Evolutionary conservation across 2,797 vertebrate genomes (phyloP).

Genomic region (Syngnathus rostellatus): DNA sequence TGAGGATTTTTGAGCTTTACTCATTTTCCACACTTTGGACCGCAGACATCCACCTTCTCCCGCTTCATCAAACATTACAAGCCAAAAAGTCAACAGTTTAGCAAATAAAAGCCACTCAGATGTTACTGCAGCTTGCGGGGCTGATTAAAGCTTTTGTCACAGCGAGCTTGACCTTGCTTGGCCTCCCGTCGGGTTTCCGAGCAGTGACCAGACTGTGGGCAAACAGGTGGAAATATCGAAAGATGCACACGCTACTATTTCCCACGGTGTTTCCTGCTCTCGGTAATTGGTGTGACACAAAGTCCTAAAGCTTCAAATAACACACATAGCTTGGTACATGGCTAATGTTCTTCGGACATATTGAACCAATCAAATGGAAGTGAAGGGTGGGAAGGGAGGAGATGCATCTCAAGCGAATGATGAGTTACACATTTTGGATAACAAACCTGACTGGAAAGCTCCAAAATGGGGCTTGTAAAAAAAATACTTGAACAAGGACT

Average conservation of each 20-base stretch:
- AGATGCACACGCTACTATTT: not conserved
- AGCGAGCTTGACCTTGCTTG: slow-evolving; percentile 20
- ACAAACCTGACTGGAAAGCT: not conserved
- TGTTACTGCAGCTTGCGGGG: slow-evolving; percentile 6
- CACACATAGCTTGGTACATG: not conserved
- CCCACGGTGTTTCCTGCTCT: not conserved
- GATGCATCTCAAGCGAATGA: not conserved
- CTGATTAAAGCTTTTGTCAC: slow-evolving; percentile 11
- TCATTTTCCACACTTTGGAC: not conserved
- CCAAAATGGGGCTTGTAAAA: not conserved
- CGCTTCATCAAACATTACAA: not conserved
- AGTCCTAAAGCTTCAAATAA: not conserved
- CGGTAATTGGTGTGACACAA: not conserved
- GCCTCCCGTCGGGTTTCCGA: not conserved
- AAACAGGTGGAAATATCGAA: not conserved
- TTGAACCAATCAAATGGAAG: not conserved
- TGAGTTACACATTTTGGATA: slow-evolving; percentile 2
- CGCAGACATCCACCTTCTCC: not conserved
- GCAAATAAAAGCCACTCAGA: slow-evolving; percentile 7
- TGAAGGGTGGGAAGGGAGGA: not conserved
- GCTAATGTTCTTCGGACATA: not conserved
- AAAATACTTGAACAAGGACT: not conserved
- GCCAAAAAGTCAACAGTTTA: not conserved
- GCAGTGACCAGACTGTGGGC: not conserved
- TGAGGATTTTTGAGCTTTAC: not conserved